Base-by-base conservation (phyloP, 1,140 invertebrate species). In the Brachionus paranguensis region DNA sequence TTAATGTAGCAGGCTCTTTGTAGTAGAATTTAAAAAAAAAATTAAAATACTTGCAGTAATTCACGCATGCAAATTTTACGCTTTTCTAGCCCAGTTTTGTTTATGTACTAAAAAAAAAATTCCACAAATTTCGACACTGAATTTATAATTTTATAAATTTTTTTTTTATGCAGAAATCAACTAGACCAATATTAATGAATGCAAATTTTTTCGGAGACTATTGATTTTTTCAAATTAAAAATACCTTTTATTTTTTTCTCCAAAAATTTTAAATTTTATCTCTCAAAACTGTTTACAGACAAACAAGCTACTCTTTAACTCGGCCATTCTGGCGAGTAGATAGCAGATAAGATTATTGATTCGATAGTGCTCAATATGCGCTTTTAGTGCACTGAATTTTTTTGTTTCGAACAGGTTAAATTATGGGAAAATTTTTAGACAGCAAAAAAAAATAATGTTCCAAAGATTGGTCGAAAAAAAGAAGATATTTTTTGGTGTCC, bases 31-130 rank as follows among this genome's bases (percentile, higher is more conserved):
- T 72, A 4, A 24, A 10, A 10, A 17, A 43, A 17, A 4, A 45
- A 24, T 17, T 27, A n/a, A 72, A 72, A 72, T n/a, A 72, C 0
- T 47, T 43, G n/a, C 37, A 72, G n/a, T 72, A 72, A 47, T 72
- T 72, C 68, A 72, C 68, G 68, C 68, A 17, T 72, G 68, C 68
- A 72, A 43, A 72, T 72, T 6, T 72, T 14, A 24, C 8, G 8
- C 17, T 20, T 43, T 20, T n/a, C n/a, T 20, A 41, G 8, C 68
- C 20, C 4, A 43, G 33, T 43, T 72, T 72, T 72, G 68, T 72
- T 72, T 72, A 72, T 72, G 68, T 72, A 41, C 17, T 43, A 72
- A 72, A 70, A n/a, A 33, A n/a, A n/a, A 37, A 70, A 70, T 70
- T 70, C 27, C 11, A 12, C 24, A 33, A 33, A 70, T 72, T 72